Evolutionary conservation across 2,113 vertebrate species (phyloP), one percentile per base, ranked within the genome.

Genomic region (Odocoileus hemionus): DNA sequence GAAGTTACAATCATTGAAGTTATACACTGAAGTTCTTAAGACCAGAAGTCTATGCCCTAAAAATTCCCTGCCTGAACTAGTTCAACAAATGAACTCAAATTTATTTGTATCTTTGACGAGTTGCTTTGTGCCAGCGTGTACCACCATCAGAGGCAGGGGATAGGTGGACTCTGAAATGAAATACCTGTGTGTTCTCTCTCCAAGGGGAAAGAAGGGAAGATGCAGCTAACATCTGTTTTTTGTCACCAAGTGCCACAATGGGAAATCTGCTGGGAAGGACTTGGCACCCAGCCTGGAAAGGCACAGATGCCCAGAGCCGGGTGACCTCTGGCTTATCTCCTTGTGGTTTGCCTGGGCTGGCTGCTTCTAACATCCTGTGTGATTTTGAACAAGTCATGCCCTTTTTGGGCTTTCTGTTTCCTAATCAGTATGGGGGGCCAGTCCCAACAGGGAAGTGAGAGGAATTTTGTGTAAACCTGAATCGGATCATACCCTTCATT

Each of bases 31-130:
- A 39, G 67, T 70, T 70, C 67, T 70, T 43, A 97, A 86, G 94
- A 43, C 61, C 45, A 50, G 54, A 93, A 86, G 64, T 86, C 52
- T 78, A 67, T 36, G 4, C 52, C 57, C 6, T n/a, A 5, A 55
- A 21, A 55, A 55, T 28, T n/a, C 6, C 52, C 94, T 91, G n/a
- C 92, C 19, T 85, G 12, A 36, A 86, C 86, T 92, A 96, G 83
- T 94, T 95, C 60, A 89, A n/a, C 60, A 94, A 86, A 90, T 86
- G 83, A 91, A 96, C 96, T 96, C 57, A 76, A 23, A 90, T 80
- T 93, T 89, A 95, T 33, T 94, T 43, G 78, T 94, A 86, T 74
- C 96, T 96, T 55, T 15, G 43, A 91, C 13, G 43, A 79, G 33
- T 47, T 64, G 55, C 12, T 87, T 43, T 58, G 43, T 6, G 39